Conservation (phyloP, 2,888 invertebrate species). For the Acanthopleura granulata region DNA sequence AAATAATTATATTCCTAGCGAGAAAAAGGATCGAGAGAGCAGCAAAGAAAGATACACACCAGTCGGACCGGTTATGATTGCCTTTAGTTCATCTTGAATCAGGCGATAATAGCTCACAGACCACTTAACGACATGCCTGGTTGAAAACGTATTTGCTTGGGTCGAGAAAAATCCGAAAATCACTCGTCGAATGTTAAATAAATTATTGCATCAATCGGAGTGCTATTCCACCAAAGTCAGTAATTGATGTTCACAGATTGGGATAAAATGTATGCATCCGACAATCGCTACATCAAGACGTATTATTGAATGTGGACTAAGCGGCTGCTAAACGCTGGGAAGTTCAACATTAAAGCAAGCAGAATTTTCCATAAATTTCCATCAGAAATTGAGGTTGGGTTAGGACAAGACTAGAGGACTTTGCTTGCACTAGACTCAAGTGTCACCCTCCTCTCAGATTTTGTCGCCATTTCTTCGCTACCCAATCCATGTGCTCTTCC, state of each 20-base stretch:
- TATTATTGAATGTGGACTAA: not conserved
- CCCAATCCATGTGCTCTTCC: too few species aligned
- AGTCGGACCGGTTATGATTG: not conserved
- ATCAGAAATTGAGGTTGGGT: not conserved
- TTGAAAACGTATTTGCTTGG: constrained; percentile 7
- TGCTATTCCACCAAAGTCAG: not conserved
- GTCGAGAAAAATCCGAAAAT: constrained; percentile 11
- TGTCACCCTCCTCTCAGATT: too few species aligned
- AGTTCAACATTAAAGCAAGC: constrained; percentile 15
- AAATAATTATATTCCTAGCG: not conserved
- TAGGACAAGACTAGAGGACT: not conserved
- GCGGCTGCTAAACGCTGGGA: constrained; percentile 10
- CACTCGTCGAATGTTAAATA: constrained; percentile 8
- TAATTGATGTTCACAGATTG: constrained; percentile 6
- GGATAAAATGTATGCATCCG: not conserved
- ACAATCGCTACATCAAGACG: constrained; percentile 2
- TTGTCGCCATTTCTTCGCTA: too few species aligned
- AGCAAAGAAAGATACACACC: constrained; percentile 13
- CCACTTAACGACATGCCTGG: not conserved
- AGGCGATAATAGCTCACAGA: constrained; percentile 4
- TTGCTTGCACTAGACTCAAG: not conserved
- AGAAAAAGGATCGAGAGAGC: constrained; percentile 3
- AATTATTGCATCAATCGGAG: constrained; percentile 11
- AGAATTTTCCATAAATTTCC: constrained; percentile 18
- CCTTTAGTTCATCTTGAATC: constrained; percentile 13